These are phyloP conservation scores for Trinectes maculatus DNA, from an alignment of 2,113 vertebrate species.

Conservation along the genomic window DNA sequence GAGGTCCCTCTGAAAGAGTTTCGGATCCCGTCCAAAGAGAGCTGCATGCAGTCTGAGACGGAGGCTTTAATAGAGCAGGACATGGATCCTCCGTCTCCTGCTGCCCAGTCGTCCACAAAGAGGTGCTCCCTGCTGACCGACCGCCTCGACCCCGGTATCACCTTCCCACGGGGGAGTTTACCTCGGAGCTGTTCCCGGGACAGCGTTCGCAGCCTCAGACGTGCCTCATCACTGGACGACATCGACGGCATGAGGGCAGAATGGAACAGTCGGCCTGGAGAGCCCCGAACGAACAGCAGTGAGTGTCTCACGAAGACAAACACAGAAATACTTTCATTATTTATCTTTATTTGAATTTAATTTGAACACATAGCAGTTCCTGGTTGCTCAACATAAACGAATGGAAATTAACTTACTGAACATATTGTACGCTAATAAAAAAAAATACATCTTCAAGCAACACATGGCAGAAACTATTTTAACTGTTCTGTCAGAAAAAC, in stretches of 20 bases:
- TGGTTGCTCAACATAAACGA: no score
- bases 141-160: constrained; percentile 72
- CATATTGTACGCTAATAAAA: no score
- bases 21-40: constrained; percentile 82
- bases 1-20: constrained; percentile 88
- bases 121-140: constrained; percentile 72
- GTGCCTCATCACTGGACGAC: constrained; percentile 89
- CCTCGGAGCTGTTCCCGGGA: constrained; percentile 76
- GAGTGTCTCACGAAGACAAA: constrained; percentile 38
- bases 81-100: constrained; percentile 66
- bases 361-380: no score
- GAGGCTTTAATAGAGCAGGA: constrained; percentile 89
- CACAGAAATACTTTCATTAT: no score
- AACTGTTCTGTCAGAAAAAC: no score
- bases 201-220: constrained; percentile 84
- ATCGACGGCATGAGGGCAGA: constrained; percentile 86
- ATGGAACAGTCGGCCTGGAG: constrained; percentile 82
- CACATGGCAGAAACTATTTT: no score
- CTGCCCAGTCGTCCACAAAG: constrained; percentile 64
- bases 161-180: constrained; percentile 73
- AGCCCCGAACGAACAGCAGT: constrained; percentile 81
- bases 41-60: constrained; percentile 85
- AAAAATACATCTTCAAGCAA: no score
- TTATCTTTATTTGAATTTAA: no score
- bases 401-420: no score